phyloP scores from a whole-genome alignment of 2,888 invertebrate species.

The Microctonus brassicae region DNA sequence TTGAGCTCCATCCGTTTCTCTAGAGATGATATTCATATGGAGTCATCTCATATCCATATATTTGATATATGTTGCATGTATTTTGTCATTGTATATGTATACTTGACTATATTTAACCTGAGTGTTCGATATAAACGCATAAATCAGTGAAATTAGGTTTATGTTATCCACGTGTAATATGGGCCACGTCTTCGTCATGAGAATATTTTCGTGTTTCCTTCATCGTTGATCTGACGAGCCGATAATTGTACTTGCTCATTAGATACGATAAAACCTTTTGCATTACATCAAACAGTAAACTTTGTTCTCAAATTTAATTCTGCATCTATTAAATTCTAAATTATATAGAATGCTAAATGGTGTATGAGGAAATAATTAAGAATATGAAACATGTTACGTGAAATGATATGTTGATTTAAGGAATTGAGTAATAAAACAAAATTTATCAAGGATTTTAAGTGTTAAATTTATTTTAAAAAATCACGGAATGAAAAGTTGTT shows the following conservation, averaged over 20 bases:
- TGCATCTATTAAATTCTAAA: neutral
- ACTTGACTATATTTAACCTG: too few species aligned
- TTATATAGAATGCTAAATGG: neutral
- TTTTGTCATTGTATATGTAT: too few species aligned
- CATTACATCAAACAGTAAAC: neutral
- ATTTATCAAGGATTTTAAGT: neutral
- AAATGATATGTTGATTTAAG: neutral
- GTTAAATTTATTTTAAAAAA: conserved; percentile 46
- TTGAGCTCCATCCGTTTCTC: neutral
- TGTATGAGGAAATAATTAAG: neutral
- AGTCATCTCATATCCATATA: neutral
- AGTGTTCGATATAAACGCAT: neutral
- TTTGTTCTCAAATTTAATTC: neutral
- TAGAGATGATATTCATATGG: neutral
- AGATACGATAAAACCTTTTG: conserved; percentile 3
- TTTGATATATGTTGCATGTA: neutral
- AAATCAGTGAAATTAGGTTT: conserved; percentile 21
- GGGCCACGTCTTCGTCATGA: conserved; percentile 22
- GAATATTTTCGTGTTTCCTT: conserved; percentile 24
- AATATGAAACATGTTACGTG: neutral
- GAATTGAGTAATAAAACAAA: neutral
- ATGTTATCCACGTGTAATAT: neutral
- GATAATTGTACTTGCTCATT: conserved; percentile 10
- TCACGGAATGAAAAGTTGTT: conserved; percentile 41
- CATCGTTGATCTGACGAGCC: conserved; percentile 12